Evolutionary conservation across 2,113 vertebrate species (phyloP).

Genomic region (Sterrhoptilus dennistouni): DNA sequence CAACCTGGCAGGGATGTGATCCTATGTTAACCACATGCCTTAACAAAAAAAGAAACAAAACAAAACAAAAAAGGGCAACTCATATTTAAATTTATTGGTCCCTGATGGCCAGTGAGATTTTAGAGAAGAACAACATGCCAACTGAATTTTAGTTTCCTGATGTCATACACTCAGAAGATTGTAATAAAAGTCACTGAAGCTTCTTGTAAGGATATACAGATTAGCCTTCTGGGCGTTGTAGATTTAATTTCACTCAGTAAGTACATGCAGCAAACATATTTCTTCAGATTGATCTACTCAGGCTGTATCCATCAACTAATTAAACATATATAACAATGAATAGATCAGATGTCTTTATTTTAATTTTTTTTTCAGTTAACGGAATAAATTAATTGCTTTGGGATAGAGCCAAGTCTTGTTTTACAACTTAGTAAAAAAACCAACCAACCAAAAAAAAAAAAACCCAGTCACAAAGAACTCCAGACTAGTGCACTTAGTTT

Average conservation of each 20-base stretch:
- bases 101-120: background rate
- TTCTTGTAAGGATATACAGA: background rate
- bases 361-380: background rate
- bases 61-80: background rate
- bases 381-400: slow-evolving; percentile 12
- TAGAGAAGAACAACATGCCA: background rate
- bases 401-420: background rate
- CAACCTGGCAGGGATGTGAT: background rate
- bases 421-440: background rate
- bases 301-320: background rate
- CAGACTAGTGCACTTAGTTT: background rate
- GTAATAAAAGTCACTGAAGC: background rate
- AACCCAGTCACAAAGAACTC: background rate
- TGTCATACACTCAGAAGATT: background rate
- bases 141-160: background rate
- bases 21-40: background rate
- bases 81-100: background rate
- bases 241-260: slow-evolving; percentile 24
- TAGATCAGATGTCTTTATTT: background rate
- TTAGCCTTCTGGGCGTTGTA: background rate
- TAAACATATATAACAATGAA: background rate
- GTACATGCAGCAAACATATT: slow-evolving; percentile 2
- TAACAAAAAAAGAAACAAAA: background rate
- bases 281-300: slow-evolving; percentile 32
- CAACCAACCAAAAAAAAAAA: background rate